Conservation (phyloP, 2,113 vertebrate species). For the Nothobranchius kuhntae region DNA sequence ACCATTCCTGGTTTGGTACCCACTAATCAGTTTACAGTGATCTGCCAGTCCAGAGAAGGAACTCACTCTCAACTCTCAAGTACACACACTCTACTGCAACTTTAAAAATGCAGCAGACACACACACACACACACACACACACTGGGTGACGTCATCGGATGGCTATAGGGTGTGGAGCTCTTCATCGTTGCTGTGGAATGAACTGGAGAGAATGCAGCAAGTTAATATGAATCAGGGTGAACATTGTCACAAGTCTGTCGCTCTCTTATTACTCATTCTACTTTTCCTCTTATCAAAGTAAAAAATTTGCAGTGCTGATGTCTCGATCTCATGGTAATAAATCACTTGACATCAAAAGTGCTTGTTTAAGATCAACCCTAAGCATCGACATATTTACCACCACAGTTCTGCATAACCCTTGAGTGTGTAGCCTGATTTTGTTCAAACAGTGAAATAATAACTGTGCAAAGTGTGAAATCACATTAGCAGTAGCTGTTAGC, state of each 20-base stretch:
- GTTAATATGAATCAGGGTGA: constrained; percentile 41
- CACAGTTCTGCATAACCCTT: constrained; percentile 34
- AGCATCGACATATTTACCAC: neutral
- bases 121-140: constrained; percentile 6
- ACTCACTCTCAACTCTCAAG: constrained; percentile 13
- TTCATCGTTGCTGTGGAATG: constrained; percentile 66
- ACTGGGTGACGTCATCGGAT: constrained; percentile 40
- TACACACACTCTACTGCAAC: constrained; percentile 7
- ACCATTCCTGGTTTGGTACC: constrained; percentile 50
- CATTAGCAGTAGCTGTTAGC: constrained; percentile 72
- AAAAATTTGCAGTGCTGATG: constrained; percentile 24
- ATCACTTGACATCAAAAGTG: neutral
- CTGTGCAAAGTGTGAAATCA: constrained; percentile 71
- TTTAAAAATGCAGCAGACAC: neutral
- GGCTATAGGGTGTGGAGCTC: constrained; percentile 60
- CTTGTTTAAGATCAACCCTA: constrained; percentile 22
- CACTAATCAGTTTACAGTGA: constrained; percentile 57
- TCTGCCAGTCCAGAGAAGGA: constrained; percentile 65
- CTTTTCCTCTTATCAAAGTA: neutral
- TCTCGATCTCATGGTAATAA: constrained; percentile 4
- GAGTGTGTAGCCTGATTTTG: constrained; percentile 46
- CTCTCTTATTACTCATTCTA: constrained; percentile 39
- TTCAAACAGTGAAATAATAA: constrained; percentile 65
- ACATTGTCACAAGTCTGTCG: constrained; percentile 54
- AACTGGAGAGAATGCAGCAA: constrained; percentile 67